These are phyloP conservation scores for Paramisgurnus dabryanus DNA, from an alignment of 2,113 vertebrate species.

Conservation along the genomic window DNA sequence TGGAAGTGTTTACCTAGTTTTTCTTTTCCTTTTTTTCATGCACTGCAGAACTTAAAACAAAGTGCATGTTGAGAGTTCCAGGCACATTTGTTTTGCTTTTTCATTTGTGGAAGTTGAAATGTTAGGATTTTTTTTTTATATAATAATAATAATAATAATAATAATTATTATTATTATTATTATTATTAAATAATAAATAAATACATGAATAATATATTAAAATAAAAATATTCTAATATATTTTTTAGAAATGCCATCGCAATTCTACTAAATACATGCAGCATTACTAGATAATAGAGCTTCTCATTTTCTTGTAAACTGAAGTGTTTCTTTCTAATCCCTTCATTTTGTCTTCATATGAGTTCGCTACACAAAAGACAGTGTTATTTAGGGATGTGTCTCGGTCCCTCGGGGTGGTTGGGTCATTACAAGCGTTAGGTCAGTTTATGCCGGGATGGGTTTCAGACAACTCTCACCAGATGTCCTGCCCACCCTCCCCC, in stretches of 20 bases:
- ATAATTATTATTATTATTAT: too few species aligned
- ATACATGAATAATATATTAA: too few species aligned
- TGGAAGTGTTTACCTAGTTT: constrained; percentile 64
- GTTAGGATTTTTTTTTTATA: too few species aligned
- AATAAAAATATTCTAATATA: too few species aligned
- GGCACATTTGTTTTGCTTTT: background rate
- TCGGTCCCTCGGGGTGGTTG: constrained; percentile 45
- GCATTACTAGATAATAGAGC: background rate
- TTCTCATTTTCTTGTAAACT: too few species aligned
- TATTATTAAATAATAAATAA: too few species aligned
- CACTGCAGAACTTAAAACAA: constrained; percentile 5
- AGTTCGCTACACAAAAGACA: background rate
- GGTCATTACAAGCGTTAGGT: constrained; percentile 29
- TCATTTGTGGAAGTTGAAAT: constrained; percentile 36
- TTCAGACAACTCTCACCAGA: constrained; percentile 69
- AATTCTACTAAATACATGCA: background rate
- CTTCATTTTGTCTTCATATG: background rate
- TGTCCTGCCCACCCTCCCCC: constrained; percentile 67
- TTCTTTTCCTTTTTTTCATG: constrained; percentile 1
- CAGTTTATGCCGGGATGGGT: constrained; percentile 55
- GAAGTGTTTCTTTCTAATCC: background rate
- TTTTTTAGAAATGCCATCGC: too few species aligned
- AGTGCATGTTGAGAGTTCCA: constrained; percentile 46
- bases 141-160: too few species aligned
- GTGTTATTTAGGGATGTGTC: constrained; percentile 27